A percentile compares a stretch with the other conserved stretches of the same genome.
phyloP scores from a whole-genome alignment of 2,797 vertebrate species.

The Xenentodon cancila region DNA sequence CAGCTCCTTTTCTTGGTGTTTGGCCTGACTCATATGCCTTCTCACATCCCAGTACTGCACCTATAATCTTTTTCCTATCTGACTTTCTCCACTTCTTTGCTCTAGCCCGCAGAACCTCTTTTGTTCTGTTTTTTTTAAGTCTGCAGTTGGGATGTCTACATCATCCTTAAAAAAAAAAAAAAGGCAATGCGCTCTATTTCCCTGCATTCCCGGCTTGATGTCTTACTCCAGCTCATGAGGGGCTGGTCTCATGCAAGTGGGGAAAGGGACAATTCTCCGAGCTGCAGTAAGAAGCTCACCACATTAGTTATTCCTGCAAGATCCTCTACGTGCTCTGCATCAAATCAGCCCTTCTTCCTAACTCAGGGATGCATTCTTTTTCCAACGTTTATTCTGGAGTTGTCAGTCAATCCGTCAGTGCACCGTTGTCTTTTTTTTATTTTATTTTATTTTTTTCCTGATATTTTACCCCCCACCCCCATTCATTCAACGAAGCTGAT shows the following conservation, averaged over 20 bases:
- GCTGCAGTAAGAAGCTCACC: slow-evolving; percentile 41
- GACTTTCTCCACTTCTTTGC: background rate
- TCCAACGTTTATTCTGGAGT: slow-evolving; percentile 6
- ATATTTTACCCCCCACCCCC: background rate
- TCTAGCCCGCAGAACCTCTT: background rate
- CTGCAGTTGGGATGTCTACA: slow-evolving; percentile 24
- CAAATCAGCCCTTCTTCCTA: slow-evolving; percentile 27
- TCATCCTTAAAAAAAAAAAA: slow-evolving; percentile 30
- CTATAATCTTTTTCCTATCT: slow-evolving; percentile 15
- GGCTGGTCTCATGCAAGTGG: slow-evolving; percentile 49
- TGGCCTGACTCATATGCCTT: background rate
- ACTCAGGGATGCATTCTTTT: slow-evolving; percentile 19
- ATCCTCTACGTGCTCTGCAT: slow-evolving; percentile 50
- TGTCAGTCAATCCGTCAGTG: slow-evolving; percentile 1
- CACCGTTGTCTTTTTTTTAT: background rate
- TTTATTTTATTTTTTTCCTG: background rate
- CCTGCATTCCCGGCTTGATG: slow-evolving; percentile 50
- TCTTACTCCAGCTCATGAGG: slow-evolving; percentile 54
- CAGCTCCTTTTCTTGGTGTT: slow-evolving; percentile 5
- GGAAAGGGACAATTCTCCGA: slow-evolving; percentile 49
- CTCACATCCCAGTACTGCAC: slow-evolving; percentile 10
- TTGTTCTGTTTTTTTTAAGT: background rate
- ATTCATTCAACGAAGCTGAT: slow-evolving; percentile 35
- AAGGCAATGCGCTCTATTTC: slow-evolving; percentile 24
- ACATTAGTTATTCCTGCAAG: slow-evolving; percentile 35